Evolutionary conservation across 2,797 vertebrate genomes (phyloP).

Genomic region (Gobionotothen gibberifrons): DNA sequence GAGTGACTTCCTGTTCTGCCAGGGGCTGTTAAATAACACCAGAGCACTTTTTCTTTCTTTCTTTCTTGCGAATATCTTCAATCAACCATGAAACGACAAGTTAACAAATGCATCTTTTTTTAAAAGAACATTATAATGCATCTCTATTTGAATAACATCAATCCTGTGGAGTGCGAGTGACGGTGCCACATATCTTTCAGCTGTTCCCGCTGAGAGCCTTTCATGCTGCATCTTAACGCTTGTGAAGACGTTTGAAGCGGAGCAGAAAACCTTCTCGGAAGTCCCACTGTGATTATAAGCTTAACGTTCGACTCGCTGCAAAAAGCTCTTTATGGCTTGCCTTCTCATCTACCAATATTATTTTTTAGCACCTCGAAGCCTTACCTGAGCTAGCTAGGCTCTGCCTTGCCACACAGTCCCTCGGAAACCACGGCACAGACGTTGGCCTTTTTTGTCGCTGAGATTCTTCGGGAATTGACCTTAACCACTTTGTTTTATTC

Average conservation of each 20-base stretch:
- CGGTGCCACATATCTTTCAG: slow-evolving; percentile 63
- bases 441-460: slow-evolving; percentile 27
- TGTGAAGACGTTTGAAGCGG: slow-evolving; percentile 41
- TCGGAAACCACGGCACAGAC: slow-evolving; percentile 55
- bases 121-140: slow-evolving; percentile 56
- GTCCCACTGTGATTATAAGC: slow-evolving; percentile 61
- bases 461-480: slow-evolving; percentile 59
- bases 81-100: slow-evolving; percentile 7
- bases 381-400: slow-evolving; percentile 82
- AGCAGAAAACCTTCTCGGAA: slow-evolving; percentile 24
- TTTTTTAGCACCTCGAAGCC: slow-evolving; percentile 84
- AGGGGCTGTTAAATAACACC: slow-evolving; percentile 7
- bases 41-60: background rate
- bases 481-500: slow-evolving; percentile 68
- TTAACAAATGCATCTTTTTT: slow-evolving; percentile 34
- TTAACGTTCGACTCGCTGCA: slow-evolving; percentile 49
- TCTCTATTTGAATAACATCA: slow-evolving; percentile 47
- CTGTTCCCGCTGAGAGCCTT: slow-evolving; percentile 71
- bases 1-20: slow-evolving; percentile 81
- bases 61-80: slow-evolving; percentile 33
- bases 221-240: slow-evolving; percentile 72
- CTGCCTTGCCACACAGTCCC: slow-evolving; percentile 78
- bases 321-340: slow-evolving; percentile 50
- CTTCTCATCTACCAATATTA: slow-evolving; percentile 58
- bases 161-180: slow-evolving; percentile 65